Base-by-base conservation (phyloP, 2,888 invertebrate species). In the Subacronicta megacephala region DNA sequence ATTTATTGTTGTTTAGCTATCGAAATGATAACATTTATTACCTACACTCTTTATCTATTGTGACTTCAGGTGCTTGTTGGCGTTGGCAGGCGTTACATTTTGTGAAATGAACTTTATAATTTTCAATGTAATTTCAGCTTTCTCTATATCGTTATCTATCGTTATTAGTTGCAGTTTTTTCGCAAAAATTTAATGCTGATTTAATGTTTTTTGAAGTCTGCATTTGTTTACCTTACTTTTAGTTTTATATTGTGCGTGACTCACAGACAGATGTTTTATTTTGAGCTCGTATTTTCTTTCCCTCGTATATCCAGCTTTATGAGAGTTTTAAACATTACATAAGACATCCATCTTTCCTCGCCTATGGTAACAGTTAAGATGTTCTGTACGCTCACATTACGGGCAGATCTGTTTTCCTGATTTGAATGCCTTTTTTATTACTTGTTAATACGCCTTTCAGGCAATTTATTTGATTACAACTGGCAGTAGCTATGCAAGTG, bases 251-350 rank as follows among this genome's bases (percentile, higher is more conserved):
- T 84, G 79, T 79, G 73, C 81, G 82, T 88, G 88, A 89, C 79
- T 90, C 86, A 87, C 78, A 79, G 80, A 83, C 90, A 88, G 87
- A 89, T 87, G 90, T 89, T 89, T 89, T 90, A 90, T 90, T 88
- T 86, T 82, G 80, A 79, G 83, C 76, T 73, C 69, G 77, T 83
- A 83, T 83, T 83, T 83, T 83, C 81, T 80, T 81, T 81, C 75
- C 80, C 74, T 85, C 83, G 82, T 86, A 86, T 87, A 87, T 87
- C 81, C 83, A 80, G 81, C 80, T 90, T 89, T 90, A 89, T 86
- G 86, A 85, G 79, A 84, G 84, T 83, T 87, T 84, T 77, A 81
- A 80, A 85, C 82, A 81, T 90, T 87, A 84, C 88, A 89, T 87
- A 88, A 87, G 83, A 81, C 82, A 80, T 81, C 78, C 74, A 81